phyloP scores from a whole-genome alignment of 2,113 vertebrate genomes.

The Xenopus borealis region DNA sequence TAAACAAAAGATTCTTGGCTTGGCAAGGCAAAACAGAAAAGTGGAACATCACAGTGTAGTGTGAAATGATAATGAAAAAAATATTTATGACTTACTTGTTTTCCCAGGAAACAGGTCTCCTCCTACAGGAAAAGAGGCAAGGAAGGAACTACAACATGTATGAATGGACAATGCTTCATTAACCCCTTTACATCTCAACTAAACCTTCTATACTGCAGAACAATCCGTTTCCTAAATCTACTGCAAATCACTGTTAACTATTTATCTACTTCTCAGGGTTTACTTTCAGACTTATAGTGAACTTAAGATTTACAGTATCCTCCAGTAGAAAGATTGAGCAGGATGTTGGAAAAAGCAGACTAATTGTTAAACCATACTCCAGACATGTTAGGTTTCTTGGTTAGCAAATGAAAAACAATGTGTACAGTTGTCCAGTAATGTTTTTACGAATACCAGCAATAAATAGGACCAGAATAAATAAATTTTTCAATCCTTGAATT shows the following conservation, averaged over 20 bases:
- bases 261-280: constrained; percentile 18
- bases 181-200: constrained; percentile 5
- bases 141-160: constrained; percentile 38
- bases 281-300: not conserved
- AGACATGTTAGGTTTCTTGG: no score
- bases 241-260: constrained; percentile 3
- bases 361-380: no score
- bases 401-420: no score
- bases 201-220: not conserved
- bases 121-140: constrained; percentile 77
- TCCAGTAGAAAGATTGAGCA: no score
- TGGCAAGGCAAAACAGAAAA: constrained; percentile 46
- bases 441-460: no score
- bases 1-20: constrained; percentile 47
- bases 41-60: constrained; percentile 19
- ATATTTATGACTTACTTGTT: constrained; percentile 51
- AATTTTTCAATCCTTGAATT: no score
- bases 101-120: constrained; percentile 78
- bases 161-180: constrained; percentile 34
- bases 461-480: no score
- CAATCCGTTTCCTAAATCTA: not conserved
- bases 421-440: no score
- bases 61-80: constrained; percentile 34
- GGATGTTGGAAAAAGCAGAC: no score
- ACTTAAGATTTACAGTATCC: no score